Evolutionary conservation across 2,888 invertebrate species (phyloP), one percentile per base, ranked within the genome.

Genomic region (Antitype chi): DNA sequence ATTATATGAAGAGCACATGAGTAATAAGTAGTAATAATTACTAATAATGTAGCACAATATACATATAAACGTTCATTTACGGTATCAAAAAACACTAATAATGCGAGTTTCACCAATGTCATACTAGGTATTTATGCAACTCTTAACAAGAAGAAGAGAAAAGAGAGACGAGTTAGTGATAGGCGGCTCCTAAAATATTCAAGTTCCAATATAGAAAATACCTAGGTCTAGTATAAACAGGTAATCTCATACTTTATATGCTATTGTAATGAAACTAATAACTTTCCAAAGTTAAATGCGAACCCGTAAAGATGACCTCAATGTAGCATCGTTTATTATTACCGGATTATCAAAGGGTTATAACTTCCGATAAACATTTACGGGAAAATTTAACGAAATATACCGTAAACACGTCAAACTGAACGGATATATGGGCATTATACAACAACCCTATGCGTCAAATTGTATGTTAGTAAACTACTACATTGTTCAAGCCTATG

Each of bases 291-390:
- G 69, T 60, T 68, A 55, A 76, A 76, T 62, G 47, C 52, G 66
- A 81, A 70, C 25, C 52, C 68, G 38, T 55, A 68, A 57, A 62
- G 74, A 78, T 78, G 70, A 64, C 79, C 83, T 85, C 57, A 83
- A 74, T 72, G 38, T 53, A 72, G 53, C 69, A 38, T 78, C 70
- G 70, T 84, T 85, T 82, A 85, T 78, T 82, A 82, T 83, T 78
- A 70, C 62, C 79, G 25, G 38, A 74, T 74, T 84, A 78, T 84
- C 84, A 84, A 84, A 84, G 84, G 84, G 62, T 66, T 71, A 71
- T 49, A 85, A 74, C 80, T 83, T 79, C 74, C 74, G 57, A 83
- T 74, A 74, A 86, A 84, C 71, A 86, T 86, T 86, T 74, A 78
- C 80, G 69, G 70, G 63, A 74, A 72, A 70, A 79, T 78, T 52